Conservation (phyloP, 2,113 vertebrate genomes). For the Platycercus adscitus region DNA sequence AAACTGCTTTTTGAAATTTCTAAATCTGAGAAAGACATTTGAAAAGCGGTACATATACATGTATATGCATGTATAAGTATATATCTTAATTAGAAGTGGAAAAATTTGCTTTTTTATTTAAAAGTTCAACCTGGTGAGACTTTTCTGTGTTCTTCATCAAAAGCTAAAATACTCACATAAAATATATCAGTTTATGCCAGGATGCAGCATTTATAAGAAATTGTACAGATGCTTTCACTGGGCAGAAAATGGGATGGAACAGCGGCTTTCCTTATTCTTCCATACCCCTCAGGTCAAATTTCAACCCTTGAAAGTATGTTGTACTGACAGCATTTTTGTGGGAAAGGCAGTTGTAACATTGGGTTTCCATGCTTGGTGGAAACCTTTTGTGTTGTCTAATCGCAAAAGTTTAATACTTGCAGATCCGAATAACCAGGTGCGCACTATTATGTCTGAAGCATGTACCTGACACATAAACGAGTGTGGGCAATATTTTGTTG, state of each 20-base stretch:
- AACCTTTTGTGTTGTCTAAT: not conserved
- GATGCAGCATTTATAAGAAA: not conserved
- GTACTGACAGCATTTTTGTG: not conserved
- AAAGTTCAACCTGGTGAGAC: not conserved
- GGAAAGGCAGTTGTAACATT: not conserved
- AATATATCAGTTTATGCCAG: not conserved
- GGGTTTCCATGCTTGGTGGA: not conserved
- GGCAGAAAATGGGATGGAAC: not conserved
- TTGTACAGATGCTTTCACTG: not conserved
- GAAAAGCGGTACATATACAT: not conserved
- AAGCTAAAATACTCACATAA: not conserved
- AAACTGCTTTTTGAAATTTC: not conserved
- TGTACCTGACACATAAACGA: not conserved
- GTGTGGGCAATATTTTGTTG: not conserved
- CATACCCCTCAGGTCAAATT: not conserved
- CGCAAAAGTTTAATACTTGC: not conserved
- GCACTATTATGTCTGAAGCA: not conserved
- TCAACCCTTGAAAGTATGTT: not conserved
- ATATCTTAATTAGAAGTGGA: not conserved
- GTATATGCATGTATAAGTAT: too few species aligned
- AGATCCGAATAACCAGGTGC: not conserved
- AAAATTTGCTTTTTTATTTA: not conserved
- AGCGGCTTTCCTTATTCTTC: not conserved
- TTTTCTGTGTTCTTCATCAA: not conserved
- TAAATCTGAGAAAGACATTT: accelerated